Evolutionary conservation across 2,113 vertebrate species (phyloP), one percentile per base, ranked within the genome.

Genomic region (Rhinopithecus roxellana): DNA sequence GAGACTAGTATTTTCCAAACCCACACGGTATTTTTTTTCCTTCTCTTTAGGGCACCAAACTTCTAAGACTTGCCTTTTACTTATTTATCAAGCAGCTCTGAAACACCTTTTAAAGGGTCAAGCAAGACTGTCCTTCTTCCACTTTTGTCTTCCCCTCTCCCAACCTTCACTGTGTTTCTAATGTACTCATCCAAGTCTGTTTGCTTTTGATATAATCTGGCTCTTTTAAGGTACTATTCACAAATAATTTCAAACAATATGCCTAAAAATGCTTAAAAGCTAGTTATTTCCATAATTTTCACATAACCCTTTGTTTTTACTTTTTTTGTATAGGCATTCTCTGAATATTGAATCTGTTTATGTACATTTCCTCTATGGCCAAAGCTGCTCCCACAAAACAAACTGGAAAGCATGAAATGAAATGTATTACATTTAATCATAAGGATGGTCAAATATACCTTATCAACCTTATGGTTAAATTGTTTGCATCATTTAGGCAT

Each of bases 371-470:
- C 5, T 95, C n/a, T 32, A 18, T 27, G 90, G 20, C 25, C 92
- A 45, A 95, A 67, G 52, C 55, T 70, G 12, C 16, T 91, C 48
- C 70, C 59, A 84, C 23, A 95, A 94, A 97, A 96, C 86, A 93
- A 89, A 88, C 72, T 94, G 32, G 64, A 20, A 94, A 90, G 64
- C 25, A 70, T 52, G 94, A 94, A 93, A 93, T 74, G 27, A 95
- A 94, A 84, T 89, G 52, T 77, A 75, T 93, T 95, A 83, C 1
- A 92, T 72, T 89, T 18, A 93, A 7, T 79, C 57, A 45, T 79
- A 97, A 95, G 17, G 70, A 93, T 64, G 27, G 50, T 82, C 88
- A 95, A 94, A 93, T 74, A 95, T 35, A 94, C 45, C 64, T 67
- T 89, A 89, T n/a, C 77, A 69, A 59, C 18, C 48, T 40, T 50